Conservation (phyloP, 2,113 vertebrate species). For the Sceloporus undulatus region DNA sequence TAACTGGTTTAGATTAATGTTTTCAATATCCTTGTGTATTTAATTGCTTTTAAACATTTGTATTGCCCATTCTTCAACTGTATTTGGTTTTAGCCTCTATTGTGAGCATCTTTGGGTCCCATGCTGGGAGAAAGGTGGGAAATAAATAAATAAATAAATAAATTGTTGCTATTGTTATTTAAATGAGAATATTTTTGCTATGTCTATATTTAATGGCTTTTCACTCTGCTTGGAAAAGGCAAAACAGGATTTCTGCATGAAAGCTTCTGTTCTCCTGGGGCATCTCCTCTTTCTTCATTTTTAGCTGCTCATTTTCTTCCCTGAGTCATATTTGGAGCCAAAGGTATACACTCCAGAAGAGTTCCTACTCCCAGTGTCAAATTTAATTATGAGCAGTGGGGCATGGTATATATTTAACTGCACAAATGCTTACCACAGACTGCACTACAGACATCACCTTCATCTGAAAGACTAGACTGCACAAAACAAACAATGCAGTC, state of each 20-base stretch:
- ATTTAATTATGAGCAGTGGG: conserved; percentile 17
- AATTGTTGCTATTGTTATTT: background rate
- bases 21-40: too few species aligned
- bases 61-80: too few species aligned
- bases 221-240: background rate
- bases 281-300: background rate
- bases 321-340: background rate
- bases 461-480: background rate
- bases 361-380: background rate
- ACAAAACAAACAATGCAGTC: background rate
- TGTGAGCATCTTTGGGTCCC: too few species aligned
- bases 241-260: background rate
- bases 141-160: too few species aligned
- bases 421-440: background rate
- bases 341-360: background rate
- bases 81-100: too few species aligned
- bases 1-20: too few species aligned
- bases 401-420: background rate
- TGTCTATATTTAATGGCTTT: background rate
- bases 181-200: background rate
- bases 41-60: too few species aligned
- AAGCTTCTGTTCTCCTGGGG: conserved; percentile 5
- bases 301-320: background rate
- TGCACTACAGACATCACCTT: background rate
- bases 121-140: too few species aligned